Evolutionary conservation across 2,113 vertebrate species (phyloP).

Genomic region (Mugil cephalus): DNA sequence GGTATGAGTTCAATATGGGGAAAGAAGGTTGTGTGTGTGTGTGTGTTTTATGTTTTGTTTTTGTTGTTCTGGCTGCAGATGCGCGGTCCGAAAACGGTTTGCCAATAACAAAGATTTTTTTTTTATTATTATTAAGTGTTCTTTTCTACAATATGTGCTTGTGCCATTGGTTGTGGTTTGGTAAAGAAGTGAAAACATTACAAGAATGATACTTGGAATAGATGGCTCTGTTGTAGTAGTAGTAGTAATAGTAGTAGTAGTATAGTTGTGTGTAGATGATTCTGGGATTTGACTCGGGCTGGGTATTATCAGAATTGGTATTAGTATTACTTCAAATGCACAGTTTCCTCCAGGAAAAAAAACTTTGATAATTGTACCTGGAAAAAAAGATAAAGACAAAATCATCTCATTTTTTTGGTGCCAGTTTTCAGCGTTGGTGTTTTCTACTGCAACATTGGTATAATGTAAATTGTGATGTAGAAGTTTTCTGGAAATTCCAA

Average conservation of each 20-base stretch:
- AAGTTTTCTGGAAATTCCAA: no score
- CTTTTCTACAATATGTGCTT: slow-evolving; percentile 37
- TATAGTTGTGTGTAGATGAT: slow-evolving; percentile 19
- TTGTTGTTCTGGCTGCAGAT: slow-evolving; percentile 10
- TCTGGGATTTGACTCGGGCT: slow-evolving; percentile 25
- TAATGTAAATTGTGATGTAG: no score
- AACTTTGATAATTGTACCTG: no score
- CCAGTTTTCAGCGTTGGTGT: not conserved
- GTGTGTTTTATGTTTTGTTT: not conserved
- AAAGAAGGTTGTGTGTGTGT: not conserved
- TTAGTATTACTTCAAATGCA: not conserved
- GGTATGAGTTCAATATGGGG: slow-evolving; percentile 10
- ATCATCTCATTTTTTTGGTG: not conserved
- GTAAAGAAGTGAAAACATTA: slow-evolving; percentile 48
- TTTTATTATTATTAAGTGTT: slow-evolving; percentile 21
- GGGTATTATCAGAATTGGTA: slow-evolving; percentile 31
- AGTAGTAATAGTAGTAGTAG: slow-evolving; percentile 1
- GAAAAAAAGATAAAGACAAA: not conserved
- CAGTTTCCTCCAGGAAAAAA: no score
- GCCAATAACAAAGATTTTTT: slow-evolving; percentile 32
- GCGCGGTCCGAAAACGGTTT: slow-evolving; percentile 22
- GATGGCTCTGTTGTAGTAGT: slow-evolving; percentile 17
- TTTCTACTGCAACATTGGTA: slow-evolving; percentile 14
- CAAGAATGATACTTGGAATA: slow-evolving; percentile 41
- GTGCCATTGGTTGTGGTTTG: slow-evolving; percentile 59